Percentiles rank a stretch among this genome's conserved stretches.
phyloP scores from a whole-genome alignment of 2,797 vertebrate genomes.

The Chaenodraco wilsoni region DNA sequence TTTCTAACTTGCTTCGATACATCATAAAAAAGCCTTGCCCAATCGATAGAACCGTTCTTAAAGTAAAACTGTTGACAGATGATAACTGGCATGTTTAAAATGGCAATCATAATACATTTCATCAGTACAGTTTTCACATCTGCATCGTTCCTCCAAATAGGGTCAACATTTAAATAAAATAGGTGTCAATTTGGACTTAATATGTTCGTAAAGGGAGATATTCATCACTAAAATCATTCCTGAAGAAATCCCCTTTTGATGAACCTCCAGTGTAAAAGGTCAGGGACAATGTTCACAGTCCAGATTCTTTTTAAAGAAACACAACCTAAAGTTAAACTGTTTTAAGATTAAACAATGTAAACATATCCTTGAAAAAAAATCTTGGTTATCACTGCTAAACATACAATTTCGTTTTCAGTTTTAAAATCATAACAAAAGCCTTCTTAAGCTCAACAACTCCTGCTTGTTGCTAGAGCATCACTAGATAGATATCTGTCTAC shows the following conservation, averaged over 20 bases:
- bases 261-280: neutral
- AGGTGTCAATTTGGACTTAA: no score
- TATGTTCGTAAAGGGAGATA: neutral
- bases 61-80: no score
- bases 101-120: no score
- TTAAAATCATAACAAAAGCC: neutral
- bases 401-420: neutral
- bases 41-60: neutral
- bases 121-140: no score
- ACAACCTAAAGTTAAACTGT: no score
- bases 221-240: neutral
- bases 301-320: no score
- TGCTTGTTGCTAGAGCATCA: neutral
- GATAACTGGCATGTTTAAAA: no score
- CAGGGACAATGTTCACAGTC: neutral
- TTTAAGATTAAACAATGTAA: no score
- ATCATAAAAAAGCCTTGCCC: neutral
- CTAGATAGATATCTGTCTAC: neutral
- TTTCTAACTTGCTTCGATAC: neutral
- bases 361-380: no score
- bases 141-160: no score
- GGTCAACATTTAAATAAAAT: no score
- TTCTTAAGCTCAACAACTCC: neutral
- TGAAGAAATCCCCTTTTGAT: neutral
- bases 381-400: neutral